These are phyloP conservation scores for Marasmarcha lunaedactyla DNA, from an alignment of 2,888 invertebrate species.

Conservation along the genomic window DNA sequence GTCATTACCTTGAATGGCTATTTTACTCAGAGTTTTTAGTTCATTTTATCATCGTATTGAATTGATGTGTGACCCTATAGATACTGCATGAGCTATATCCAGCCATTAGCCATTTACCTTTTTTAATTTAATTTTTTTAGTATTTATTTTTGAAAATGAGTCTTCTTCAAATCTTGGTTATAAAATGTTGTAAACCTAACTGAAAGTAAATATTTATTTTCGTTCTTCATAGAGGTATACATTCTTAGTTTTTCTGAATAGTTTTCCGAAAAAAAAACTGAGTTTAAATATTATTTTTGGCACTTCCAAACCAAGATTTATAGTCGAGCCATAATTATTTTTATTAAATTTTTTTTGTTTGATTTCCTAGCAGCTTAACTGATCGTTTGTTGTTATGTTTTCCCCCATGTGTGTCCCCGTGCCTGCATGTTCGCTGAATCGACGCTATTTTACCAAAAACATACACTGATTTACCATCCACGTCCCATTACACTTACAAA, in stretches of 20 bases:
- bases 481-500: neutral
- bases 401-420: conserved; percentile 50
- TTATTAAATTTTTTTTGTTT: conserved; percentile 19
- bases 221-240: no score
- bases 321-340: conserved; percentile 2
- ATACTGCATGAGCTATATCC: conserved; percentile 38
- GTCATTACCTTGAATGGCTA: conserved; percentile 2
- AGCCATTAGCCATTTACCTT: conserved; percentile 21
- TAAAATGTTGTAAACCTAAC: no score
- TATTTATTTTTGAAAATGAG: no score
- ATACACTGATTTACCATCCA: conserved; percentile 38
- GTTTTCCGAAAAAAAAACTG: no score
- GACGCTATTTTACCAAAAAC: conserved; percentile 40
- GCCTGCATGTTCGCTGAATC: conserved; percentile 46
- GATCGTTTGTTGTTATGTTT: conserved; percentile 35
- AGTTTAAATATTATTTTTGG: no score
- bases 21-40: conserved; percentile 13
- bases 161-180: no score
- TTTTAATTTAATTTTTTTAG: conserved; percentile 2
- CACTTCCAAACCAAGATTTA: no score
- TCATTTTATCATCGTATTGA: conserved; percentile 7
- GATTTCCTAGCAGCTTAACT: conserved; percentile 23
- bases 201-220: no score
- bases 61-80: conserved; percentile 31
- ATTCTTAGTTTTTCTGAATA: no score